Conservation (phyloP, 2,113 vertebrate genomes). For the Phalacrocorax aristotelis region DNA sequence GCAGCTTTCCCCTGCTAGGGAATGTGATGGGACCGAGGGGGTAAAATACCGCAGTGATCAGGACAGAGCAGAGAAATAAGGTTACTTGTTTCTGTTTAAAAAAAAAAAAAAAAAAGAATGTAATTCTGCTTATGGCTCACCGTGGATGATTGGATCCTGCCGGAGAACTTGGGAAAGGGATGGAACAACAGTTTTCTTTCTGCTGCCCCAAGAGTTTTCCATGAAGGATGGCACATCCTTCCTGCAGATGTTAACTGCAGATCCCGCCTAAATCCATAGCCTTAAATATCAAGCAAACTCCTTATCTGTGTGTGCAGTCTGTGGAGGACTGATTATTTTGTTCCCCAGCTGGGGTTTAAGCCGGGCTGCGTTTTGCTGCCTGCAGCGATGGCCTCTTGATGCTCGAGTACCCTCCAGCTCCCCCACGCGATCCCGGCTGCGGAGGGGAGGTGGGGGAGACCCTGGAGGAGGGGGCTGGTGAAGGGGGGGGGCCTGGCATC, state of each 20-base stretch:
- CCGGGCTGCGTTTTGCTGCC: not conserved
- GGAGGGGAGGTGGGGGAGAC: not conserved
- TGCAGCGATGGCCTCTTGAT: fast-evolving
- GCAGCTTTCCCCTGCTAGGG: not conserved
- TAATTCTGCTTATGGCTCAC: not conserved
- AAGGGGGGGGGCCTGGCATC: not conserved
- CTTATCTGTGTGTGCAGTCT: fast-evolving
- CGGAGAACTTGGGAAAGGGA: not conserved
- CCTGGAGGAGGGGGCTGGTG: no score
- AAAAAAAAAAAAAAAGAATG: not conserved
- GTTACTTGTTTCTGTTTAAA: not conserved
- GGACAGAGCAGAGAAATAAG: not conserved
- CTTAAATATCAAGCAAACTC: not conserved
- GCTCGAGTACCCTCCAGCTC: not conserved
- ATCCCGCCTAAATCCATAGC: not conserved
- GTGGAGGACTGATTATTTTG: fast-evolving
- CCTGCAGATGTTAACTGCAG: not conserved
- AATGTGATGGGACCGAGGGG: not conserved
- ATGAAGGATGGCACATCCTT: not conserved
- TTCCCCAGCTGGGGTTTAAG: not conserved
- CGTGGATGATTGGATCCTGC: not conserved
- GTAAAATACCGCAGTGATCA: fast-evolving
- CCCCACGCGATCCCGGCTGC: fast-evolving
- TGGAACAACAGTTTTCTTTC: not conserved
- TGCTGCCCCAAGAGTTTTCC: not conserved